These are phyloP conservation scores for Amblyjoppa proteus DNA, from an alignment of 2,888 invertebrate species.

Conservation along the genomic window DNA sequence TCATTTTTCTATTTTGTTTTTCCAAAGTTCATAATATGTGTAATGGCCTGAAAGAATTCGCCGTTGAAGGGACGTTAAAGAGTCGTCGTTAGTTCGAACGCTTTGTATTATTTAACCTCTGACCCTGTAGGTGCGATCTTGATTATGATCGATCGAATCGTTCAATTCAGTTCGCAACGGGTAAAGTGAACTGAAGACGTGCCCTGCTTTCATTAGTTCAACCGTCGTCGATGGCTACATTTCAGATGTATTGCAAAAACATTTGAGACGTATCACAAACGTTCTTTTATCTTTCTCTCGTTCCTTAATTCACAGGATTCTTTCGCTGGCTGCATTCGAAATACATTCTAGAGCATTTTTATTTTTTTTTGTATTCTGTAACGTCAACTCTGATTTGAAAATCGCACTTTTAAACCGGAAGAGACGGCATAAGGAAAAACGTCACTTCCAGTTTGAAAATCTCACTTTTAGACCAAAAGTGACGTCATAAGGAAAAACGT, in stretches of 20 bases:
- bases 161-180: constrained; percentile 7
- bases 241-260: background rate
- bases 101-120: constrained; percentile 52
- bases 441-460: no score
- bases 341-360: no score
- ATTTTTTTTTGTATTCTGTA: no score
- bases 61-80: constrained; percentile 28
- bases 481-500: no score
- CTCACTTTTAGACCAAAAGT: no score
- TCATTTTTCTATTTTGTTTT: constrained; percentile 3
- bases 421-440: no score
- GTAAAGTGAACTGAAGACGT: background rate
- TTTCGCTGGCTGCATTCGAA: no score
- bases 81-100: constrained; percentile 39
- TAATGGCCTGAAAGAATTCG: background rate
- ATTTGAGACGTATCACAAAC: no score
- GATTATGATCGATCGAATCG: constrained; percentile 55
- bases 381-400: no score
- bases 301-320: background rate
- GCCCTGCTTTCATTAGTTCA: no score
- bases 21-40: constrained; percentile 25
- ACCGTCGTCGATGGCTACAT: background rate
- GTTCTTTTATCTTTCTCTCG: no score
- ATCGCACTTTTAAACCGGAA: no score
- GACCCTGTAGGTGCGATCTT: constrained; percentile 28